phyloP scores from a whole-genome alignment of 1,140 invertebrate species.

The Ostrea edulis region DNA sequence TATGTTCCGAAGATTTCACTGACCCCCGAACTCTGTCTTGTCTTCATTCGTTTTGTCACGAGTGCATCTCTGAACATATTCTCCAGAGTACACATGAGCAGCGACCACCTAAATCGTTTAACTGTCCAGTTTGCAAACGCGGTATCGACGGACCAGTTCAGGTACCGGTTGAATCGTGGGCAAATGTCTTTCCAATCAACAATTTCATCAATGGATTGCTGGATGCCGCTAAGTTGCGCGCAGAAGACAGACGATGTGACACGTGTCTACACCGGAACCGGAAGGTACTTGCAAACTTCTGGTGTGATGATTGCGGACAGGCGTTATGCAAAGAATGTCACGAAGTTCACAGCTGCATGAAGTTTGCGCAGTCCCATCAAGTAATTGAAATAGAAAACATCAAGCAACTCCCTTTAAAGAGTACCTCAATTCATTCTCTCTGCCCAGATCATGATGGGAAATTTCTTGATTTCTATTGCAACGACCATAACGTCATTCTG shows the following conservation, averaged over 20 bases:
- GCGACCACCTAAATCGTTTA: slow-evolving; percentile 54
- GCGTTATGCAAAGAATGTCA: slow-evolving; percentile 58
- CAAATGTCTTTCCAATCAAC: slow-evolving; percentile 61
- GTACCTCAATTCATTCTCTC: slow-evolving; percentile 48
- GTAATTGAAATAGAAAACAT: slow-evolving; percentile 54
- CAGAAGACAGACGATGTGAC: slow-evolving; percentile 59
- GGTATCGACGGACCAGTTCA: slow-evolving; percentile 53
- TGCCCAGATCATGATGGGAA: slow-evolving; percentile 58
- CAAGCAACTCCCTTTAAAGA: slow-evolving; percentile 55
- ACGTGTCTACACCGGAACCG: slow-evolving; percentile 58
- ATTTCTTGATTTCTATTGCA: slow-evolving; percentile 60
- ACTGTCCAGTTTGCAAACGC: slow-evolving; percentile 62
- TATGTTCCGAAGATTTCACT: slow-evolving; percentile 69
- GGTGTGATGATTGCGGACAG: slow-evolving; percentile 62
- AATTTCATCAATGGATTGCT: slow-evolving; percentile 63
- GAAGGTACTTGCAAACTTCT: slow-evolving; percentile 51
- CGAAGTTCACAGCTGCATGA: slow-evolving; percentile 54
- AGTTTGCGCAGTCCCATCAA: slow-evolving; percentile 56
- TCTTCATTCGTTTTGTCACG: slow-evolving; percentile 75
- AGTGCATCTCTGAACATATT: slow-evolving; percentile 85
- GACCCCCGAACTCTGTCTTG: slow-evolving; percentile 71
- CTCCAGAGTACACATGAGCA: slow-evolving; percentile 77
- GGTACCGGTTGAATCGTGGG: slow-evolving; percentile 52
- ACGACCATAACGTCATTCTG: slow-evolving; percentile 57
- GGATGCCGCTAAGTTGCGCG: slow-evolving; percentile 57